phyloP scores from a whole-genome alignment of 1,140 invertebrate genomes.

The Lepidurus packardi region DNA sequence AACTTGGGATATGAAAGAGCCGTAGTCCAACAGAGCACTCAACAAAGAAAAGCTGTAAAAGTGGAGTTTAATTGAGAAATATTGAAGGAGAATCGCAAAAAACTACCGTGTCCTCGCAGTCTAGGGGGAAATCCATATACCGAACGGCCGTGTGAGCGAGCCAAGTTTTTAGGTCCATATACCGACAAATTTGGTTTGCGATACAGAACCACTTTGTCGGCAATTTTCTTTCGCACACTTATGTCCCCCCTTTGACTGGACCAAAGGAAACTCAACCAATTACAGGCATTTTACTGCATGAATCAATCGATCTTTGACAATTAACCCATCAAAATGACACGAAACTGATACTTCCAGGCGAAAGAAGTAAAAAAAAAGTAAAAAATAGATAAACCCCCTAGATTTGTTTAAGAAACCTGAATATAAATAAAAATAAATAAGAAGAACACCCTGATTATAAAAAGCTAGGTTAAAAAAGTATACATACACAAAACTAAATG shows the following conservation, averaged over 20 bases:
- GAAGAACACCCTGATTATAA: no score
- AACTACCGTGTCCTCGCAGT: neutral
- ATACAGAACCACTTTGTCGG: neutral
- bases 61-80: neutral
- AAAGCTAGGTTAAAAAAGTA: no score
- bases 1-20: slow-evolving; percentile 10
- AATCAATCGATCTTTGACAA: no score
- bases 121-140: neutral
- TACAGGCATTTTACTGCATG: neutral
- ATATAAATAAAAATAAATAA: no score
- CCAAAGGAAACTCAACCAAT: neutral
- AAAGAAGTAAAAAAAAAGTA: no score
- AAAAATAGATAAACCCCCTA: no score
- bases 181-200: neutral
- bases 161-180: neutral
- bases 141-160: neutral
- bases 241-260: neutral
- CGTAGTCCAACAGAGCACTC: neutral
- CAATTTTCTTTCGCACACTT: neutral
- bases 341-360: no score
- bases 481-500: no score
- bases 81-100: neutral
- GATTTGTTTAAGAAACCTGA: no score
- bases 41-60: neutral
- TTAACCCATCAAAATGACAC: no score